Evolutionary conservation across 1,140 invertebrate genomes (phyloP), one percentile per base, ranked within the genome.

Genomic region (Cotesia vestalis): DNA sequence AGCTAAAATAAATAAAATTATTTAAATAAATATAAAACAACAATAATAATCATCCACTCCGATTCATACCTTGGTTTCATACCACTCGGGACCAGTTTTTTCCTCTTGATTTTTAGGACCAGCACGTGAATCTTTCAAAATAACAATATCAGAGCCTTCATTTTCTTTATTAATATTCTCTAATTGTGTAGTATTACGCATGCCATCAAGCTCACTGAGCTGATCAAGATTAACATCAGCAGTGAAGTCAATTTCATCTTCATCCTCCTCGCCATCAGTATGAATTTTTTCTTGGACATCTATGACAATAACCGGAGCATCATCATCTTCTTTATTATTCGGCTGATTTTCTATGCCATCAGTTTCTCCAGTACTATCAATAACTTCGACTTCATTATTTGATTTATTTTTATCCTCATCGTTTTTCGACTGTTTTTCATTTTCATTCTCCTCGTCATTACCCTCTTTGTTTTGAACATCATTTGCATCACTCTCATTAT

Each of bases 121-220:
- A 2, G 40, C 3, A 46, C 40, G 40, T 46, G 40, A 46, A 46
- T 46, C 40, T 46, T 46, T 35, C 38, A 35, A 5, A 40, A 64
- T 40, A 36, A 64, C 17, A 36, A 14, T 46, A 40, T 64, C 62
- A 20, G 60, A 20, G 14, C 12, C 62, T 4, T 71, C 69, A 8
- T 51, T 62, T 34, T 63, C 57, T 14, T n/a, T 63, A 11, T 79
- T 80, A 62, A 83, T 82, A 67, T 82, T 84, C 78, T 85, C 84
- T 27, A 85, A 81, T 51, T 83, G 80, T 75, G 84, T 81, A 36
- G 84, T 74, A 73, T 85, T 78, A 63, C 78, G 68, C 78, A 85
- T 79, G 20, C 85, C 78, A 40, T 85, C 83, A 5, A 73, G 63
- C n/a, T 66, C 57, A 36, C 76, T 72, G 27, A 80, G 66, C n/a